These are phyloP conservation scores for Metopolophium dirhodum DNA, from an alignment of 1,140 invertebrate species.

Conservation along the genomic window DNA sequence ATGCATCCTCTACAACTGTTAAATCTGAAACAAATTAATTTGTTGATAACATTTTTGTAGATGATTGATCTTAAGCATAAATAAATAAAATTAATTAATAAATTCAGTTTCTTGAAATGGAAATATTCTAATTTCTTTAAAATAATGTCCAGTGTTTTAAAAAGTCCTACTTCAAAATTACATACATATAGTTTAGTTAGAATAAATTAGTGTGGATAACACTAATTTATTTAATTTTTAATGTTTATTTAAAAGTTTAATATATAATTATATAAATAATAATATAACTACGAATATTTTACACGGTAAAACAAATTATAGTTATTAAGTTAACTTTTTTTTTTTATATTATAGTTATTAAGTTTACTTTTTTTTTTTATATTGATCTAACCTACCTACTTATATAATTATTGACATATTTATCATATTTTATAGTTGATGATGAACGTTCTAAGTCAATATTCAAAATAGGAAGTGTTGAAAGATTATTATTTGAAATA, in stretches of 20 bases:
- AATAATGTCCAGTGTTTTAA: no score
- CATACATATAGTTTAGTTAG: background rate
- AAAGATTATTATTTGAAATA: background rate
- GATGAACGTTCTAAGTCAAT: background rate
- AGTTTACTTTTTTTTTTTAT: no score
- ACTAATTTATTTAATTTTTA: background rate
- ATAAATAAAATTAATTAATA: no score
- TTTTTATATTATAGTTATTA: no score
- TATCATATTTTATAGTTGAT: constrained; percentile 15
- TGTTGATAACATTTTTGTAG: no score
- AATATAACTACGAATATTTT: background rate
- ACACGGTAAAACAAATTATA: background rate
- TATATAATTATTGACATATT: background rate
- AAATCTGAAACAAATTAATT: no score
- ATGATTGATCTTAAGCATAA: no score
- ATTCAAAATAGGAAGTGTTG: constrained; percentile 26
- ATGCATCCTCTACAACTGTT: no score
- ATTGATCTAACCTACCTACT: background rate
- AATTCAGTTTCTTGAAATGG: no score
- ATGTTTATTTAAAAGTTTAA: background rate
- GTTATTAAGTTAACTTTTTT: background rate
- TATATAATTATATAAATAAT: no score
- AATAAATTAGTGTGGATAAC: background rate
- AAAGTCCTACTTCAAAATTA: no score
- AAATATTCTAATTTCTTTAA: no score